Percentiles rank a stretch among this genome's conserved stretches.
phyloP scores from a whole-genome alignment of 2,113 vertebrate species.

The Cacatua alba region DNA sequence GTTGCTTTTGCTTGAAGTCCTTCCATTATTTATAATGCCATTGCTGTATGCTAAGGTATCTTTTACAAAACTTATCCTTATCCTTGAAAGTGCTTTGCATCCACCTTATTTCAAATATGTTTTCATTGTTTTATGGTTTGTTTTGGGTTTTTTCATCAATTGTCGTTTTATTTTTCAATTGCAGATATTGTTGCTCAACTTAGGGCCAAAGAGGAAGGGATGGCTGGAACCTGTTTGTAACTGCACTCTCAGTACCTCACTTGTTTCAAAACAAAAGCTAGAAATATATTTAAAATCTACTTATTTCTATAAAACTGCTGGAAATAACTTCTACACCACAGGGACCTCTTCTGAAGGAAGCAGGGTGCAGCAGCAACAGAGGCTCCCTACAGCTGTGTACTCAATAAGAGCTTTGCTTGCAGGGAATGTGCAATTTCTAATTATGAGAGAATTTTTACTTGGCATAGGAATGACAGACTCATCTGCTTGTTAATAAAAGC shows the following conservation, averaged over 20 bases:
- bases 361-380: background rate
- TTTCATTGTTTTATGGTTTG: background rate
- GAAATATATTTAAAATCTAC: background rate
- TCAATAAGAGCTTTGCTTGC: conserved; percentile 12
- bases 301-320: background rate
- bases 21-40: background rate
- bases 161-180: background rate
- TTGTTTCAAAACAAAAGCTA: background rate
- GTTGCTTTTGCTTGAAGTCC: background rate
- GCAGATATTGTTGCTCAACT: background rate
- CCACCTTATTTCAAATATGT: background rate
- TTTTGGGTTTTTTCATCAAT: background rate
- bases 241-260: background rate
- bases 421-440: conserved; percentile 1
- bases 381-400: background rate
- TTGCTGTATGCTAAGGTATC: background rate
- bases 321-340: background rate
- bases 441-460: conserved; percentile 15
- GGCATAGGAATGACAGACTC: background rate
- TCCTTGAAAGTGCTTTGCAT: background rate
- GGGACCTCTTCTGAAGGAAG: conserved; percentile 8
- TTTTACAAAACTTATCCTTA: background rate
- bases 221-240: background rate
- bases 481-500: conserved; percentile 20
- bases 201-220: background rate